phyloP scores from a whole-genome alignment of 2,888 invertebrate species.

The Drosophila maculinotata region DNA sequence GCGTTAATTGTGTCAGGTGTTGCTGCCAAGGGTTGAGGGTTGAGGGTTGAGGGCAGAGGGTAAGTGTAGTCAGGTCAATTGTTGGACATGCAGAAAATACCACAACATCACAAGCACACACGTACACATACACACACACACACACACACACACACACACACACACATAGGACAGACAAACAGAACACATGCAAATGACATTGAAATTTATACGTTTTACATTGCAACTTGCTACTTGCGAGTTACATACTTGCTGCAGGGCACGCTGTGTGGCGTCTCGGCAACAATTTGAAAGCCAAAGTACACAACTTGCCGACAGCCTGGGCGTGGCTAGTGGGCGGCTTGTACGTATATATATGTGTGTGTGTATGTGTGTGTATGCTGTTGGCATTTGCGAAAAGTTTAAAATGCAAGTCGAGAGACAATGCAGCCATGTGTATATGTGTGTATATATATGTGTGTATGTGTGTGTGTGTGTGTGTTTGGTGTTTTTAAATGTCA shows the following conservation, averaged over 20 bases:
- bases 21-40: conserved; percentile 6
- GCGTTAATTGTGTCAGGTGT: conserved; percentile 45
- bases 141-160: background rate
- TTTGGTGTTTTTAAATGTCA: conserved; percentile 68
- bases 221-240: conserved; percentile 29
- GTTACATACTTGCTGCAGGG: conserved; percentile 10
- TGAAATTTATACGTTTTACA: conserved; percentile 39
- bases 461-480: background rate
- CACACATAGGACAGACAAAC: background rate
- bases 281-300: conserved; percentile 32
- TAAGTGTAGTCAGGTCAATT: conserved; percentile 37
- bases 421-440: conserved; percentile 31
- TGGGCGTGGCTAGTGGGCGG: conserved; percentile 12
- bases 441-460: conserved; percentile 10
- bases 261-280: conserved; percentile 1
- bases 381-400: conserved; percentile 59
- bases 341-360: no score
- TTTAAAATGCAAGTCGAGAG: conserved; percentile 54
- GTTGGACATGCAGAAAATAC: conserved; percentile 37
- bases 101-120: conserved; percentile 13
- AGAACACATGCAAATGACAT: conserved; percentile 40
- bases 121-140: background rate
- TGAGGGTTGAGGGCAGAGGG: background rate
- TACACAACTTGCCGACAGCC: conserved; percentile 15
- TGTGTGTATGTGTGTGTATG: conserved; percentile 12